Evolutionary conservation across 2,113 vertebrate species (phyloP).

Genomic region (Mus pahari): DNA sequence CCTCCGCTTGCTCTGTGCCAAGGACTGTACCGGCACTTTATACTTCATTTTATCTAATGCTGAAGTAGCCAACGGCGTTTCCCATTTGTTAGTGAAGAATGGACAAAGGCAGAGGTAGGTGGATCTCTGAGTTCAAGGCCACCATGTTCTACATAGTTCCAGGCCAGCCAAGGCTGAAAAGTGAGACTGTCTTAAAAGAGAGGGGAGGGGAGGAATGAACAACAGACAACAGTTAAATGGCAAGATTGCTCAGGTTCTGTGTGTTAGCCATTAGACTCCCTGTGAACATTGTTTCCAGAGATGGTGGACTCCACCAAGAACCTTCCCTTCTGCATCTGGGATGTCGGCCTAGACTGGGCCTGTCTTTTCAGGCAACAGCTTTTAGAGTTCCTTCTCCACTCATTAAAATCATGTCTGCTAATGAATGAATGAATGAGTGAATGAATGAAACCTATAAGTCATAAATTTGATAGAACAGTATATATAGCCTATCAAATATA

Average conservation of each 20-base stretch:
- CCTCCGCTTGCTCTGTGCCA: not conserved
- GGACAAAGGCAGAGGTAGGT: not conserved
- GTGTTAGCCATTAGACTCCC: not conserved
- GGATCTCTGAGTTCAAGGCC: not conserved
- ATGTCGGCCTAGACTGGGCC: not conserved
- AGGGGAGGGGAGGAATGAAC: not conserved
- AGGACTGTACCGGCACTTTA: not conserved
- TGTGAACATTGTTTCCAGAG: not conserved
- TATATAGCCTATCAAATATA: not conserved
- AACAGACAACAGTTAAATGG: not conserved
- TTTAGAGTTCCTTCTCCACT: slow-evolving; percentile 14
- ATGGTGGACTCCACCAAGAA: not conserved
- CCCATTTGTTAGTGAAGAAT: not conserved
- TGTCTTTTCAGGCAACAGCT: not conserved
- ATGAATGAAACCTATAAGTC: slow-evolving; percentile 39
- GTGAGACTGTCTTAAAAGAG: not conserved
- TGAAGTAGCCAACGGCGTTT: not conserved
- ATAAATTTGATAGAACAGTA: not conserved
- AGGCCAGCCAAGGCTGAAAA: not conserved
- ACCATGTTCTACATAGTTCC: not conserved
- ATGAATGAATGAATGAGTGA: slow-evolving; percentile 19
- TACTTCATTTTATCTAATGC: not conserved
- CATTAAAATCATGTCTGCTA: not conserved
- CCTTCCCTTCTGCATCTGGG: not conserved
- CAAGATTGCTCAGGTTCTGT: not conserved